Conservation (phyloP, 2,113 vertebrate genomes). For the Amphiprion percula region DNA sequence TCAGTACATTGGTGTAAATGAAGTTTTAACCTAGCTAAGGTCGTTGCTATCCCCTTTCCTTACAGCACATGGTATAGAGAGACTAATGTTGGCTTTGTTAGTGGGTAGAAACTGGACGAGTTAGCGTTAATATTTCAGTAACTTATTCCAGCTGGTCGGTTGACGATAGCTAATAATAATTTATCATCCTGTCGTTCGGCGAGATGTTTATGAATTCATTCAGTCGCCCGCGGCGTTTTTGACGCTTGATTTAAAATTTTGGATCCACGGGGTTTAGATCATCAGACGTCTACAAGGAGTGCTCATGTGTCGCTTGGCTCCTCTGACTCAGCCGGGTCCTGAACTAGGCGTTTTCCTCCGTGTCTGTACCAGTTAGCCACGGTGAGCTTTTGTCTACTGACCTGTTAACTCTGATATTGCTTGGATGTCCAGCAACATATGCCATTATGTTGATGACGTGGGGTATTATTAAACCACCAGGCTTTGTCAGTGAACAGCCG, state of each 20-base stretch:
- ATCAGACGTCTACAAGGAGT: not conserved
- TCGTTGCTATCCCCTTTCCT: not conserved
- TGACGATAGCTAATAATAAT: constrained; percentile 3
- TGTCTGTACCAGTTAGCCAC: constrained; percentile 22
- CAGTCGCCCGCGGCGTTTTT: not conserved
- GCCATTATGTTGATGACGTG: not conserved
- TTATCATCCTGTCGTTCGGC: not conserved
- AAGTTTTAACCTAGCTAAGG: not conserved
- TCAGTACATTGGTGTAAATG: not conserved
- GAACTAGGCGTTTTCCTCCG: constrained; percentile 52
- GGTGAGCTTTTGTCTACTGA: constrained; percentile 22
- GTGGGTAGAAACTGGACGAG: constrained; percentile 1
- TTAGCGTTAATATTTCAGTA: not conserved
- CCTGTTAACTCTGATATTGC: constrained; percentile 13
- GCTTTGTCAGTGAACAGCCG: not conserved
- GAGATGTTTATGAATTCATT: not conserved
- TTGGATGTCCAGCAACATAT: not conserved
- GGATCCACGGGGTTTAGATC: not conserved
- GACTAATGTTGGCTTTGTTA: not conserved
- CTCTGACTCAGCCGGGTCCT: constrained; percentile 47
- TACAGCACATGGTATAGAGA: not conserved
- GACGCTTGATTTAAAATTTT: not conserved
- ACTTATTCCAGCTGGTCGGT: constrained; percentile 1
- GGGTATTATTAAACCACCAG: not conserved
- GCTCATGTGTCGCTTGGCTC: constrained; percentile 38